Evolutionary conservation across 2,888 invertebrate species (phyloP), one percentile per base, ranked within the genome.

Genomic region (Polyploca ridens): DNA sequence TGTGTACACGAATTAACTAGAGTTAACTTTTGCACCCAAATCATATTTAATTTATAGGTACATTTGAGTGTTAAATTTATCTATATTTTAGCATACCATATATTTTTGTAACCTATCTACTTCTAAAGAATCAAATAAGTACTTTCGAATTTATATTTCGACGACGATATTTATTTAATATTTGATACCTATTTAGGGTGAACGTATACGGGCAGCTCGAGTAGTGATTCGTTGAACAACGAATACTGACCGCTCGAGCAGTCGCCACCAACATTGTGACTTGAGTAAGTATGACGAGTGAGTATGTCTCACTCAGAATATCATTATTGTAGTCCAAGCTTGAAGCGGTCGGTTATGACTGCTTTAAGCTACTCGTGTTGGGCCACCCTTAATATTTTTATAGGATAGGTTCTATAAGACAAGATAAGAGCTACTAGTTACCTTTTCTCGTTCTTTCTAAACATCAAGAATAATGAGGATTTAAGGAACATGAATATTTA

Each of bases 401-500:
- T 49, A 49, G 49, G 49, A 49, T 14, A 49, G 44, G 44, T 14
- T 44, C 14, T 13, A 44, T 14, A 16, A n/a, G 14, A n/a, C 14
- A 46, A 46, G 46, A 14, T n/a, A n/a, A n/a, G n/a, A n/a, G n/a
- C n/a, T n/a, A n/a, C n/a, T n/a, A n/a, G n/a, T n/a, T n/a, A n/a
- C n/a, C n/a, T 49, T 16, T 16, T 49, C 16, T 49, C 7, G n/a
- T 16, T 6, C 16, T 16, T 10, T 10, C 7, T 16, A n/a, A 16
- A 16, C 16, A 49, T 46, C n/a, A 49, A 14, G 14, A 44, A 49
- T 16, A 49, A 16, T 5, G 7, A 16, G 2, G n/a, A 16, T 49
- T 54, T 10, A 7, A 57, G 33, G 19, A 58, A 69, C 62, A 59
- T 35, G 65, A 35, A 35, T 65, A 49, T 60, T 82, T 90, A 97